Evolutionary conservation across 2,797 vertebrate species (phyloP), one percentile per base, ranked within the genome.

Genomic region (Gadopsis marmoratus): DNA sequence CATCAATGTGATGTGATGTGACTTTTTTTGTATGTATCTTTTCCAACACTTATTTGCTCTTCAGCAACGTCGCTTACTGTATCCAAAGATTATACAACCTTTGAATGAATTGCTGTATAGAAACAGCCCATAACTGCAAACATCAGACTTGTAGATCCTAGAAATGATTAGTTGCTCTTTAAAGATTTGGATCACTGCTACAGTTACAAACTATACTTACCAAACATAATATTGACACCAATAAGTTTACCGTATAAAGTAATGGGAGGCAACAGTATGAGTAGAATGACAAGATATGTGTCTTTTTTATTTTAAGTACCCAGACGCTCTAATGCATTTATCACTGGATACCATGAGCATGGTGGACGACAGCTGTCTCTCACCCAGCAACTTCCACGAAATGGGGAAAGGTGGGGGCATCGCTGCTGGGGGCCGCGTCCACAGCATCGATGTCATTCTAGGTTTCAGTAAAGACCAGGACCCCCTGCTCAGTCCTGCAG

Each of bases 371-470:
- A 90, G 94, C 91, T 96, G 95, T 91, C 93, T 96, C 85, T 96
- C 94, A 19, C 95, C 95, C 74, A 92, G 91, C 78, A 94, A 93
- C 91, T 96, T 94, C 93, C 94, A 96, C 1, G 95, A 96, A 41
- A 82, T 96, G 93, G 94, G 93, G 33, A 96, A 96, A 91, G 92
- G 91, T 31, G 94, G 93, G 54, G 93, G 90, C 53, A 80, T 85
- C 1, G 64, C 82, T 29, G 83, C 77, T 5, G 94, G 94, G 35
- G 91, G 94, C 60, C 94, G 91, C 6, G 94, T 96, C 88, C 95
- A 96, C 94, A 96, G 95, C 91, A 95, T 96, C 43, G 95, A 96
- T 85, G 95, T 96, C 89, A 96, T 96, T 77, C 89, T 96, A 60
- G 96, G 96, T 70, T 96, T 96, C 88, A 95, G 93, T 69, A 95